Percentiles rank a stretch among this genome's conserved stretches.
Evolutionary conservation across 2,888 invertebrate species (phyloP).

Genomic region (Pecten maximus): DNA sequence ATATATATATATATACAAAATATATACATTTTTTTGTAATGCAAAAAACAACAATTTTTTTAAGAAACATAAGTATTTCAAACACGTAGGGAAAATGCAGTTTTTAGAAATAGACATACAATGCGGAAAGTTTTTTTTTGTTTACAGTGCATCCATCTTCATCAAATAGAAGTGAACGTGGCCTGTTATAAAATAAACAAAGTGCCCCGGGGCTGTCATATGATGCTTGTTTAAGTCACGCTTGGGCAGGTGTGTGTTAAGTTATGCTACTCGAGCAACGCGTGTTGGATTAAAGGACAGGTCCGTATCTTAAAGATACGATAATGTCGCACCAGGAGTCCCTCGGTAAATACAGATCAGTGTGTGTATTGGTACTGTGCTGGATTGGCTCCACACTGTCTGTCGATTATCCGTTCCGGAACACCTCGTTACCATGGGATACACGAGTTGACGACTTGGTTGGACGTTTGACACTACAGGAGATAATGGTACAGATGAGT

Average conservation of each 20-base stretch:
- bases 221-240: not conserved
- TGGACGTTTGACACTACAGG: conserved; percentile 72
- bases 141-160: not conserved
- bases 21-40: too few relatives aligned
- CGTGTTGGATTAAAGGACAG: not conserved
- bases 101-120: too few relatives aligned
- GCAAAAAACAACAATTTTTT: too few relatives aligned
- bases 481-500: conserved; percentile 73
- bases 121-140: not conserved
- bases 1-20: too few relatives aligned
- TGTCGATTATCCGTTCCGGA: conserved; percentile 74
- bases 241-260: not conserved
- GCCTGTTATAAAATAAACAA: not conserved
- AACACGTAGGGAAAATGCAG: too few relatives aligned
- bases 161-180: not conserved
- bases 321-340: not conserved
- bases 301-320: not conserved
- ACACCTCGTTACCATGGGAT: conserved; percentile 75
- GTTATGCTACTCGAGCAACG: not conserved
- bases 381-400: not conserved
- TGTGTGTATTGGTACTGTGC: not conserved
- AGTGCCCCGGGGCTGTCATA: conserved; percentile 14
- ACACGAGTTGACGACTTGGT: conserved; percentile 78
- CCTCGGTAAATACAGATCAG: not conserved
- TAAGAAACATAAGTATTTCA: too few relatives aligned